phyloP scores from a whole-genome alignment of 2,797 vertebrate genomes.

The Xiphorhynchus erythropygius region DNA sequence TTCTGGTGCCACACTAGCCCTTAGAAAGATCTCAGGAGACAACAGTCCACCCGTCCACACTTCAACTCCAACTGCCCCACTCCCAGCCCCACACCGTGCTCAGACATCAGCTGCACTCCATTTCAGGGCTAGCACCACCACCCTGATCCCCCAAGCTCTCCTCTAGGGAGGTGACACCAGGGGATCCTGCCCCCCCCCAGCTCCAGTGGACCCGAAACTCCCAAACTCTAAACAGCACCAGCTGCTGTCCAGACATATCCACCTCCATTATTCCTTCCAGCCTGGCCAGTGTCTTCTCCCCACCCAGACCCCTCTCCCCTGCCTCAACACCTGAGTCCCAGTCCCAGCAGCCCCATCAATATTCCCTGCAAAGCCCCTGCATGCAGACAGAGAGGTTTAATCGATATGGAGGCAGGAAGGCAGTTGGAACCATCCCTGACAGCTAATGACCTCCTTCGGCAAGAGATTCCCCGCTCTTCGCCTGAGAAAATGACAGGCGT shows the following conservation, averaged over 20 bases:
- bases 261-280: neutral
- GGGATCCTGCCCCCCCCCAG: neutral
- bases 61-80: accelerated
- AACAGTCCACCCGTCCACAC: neutral
- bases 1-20: neutral
- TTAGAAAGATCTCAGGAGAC: neutral
- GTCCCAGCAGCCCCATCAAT: slow-evolving; percentile 53
- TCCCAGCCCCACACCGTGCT: neutral
- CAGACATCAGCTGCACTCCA: accelerated
- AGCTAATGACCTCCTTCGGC: slow-evolving; percentile 76
- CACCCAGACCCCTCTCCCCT: neutral
- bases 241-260: neutral
- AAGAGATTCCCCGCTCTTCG: slow-evolving; percentile 69
- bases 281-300: neutral
- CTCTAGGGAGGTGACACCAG: accelerated
- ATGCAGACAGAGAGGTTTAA: slow-evolving; percentile 52
- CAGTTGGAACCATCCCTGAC: slow-evolving; percentile 73
- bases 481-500: slow-evolving; percentile 73
- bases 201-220: neutral
- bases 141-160: neutral
- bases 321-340: neutral
- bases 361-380: slow-evolving; percentile 49
- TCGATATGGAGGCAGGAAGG: slow-evolving; percentile 72
- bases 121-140: neutral
- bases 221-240: neutral